phyloP scores from a whole-genome alignment of 2,113 vertebrate species.

The Anguilla japonica region DNA sequence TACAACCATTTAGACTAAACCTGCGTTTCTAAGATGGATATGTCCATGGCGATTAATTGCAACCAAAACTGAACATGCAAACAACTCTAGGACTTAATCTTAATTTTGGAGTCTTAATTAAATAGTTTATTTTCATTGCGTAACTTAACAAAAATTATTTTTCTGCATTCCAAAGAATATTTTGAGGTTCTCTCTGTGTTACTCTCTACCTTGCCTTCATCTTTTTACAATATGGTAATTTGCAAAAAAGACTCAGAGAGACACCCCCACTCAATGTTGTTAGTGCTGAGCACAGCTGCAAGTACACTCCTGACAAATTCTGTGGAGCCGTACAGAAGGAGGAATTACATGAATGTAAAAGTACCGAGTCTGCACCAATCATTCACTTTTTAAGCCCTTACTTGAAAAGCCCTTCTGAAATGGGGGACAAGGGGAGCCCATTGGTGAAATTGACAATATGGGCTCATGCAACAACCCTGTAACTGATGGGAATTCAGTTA shows the following conservation, averaged over 20 bases:
- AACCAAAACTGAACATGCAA: background rate
- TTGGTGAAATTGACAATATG: background rate
- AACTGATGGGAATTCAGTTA: background rate
- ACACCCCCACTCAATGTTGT: background rate
- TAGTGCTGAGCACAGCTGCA: background rate
- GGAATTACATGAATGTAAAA: background rate
- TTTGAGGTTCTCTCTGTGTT: background rate
- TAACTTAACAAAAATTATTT: no score
- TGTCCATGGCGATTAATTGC: background rate
- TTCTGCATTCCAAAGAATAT: background rate
- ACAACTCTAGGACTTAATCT: no score
- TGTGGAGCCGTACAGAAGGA: background rate
- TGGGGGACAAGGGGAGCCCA: background rate
- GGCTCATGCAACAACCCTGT: background rate
- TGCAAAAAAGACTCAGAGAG: background rate
- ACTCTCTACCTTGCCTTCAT: background rate
- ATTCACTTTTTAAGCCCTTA: background rate
- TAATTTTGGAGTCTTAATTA: no score
- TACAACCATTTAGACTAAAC: background rate
- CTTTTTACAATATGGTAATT: background rate
- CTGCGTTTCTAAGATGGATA: background rate
- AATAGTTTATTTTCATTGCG: no score
- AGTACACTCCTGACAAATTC: background rate
- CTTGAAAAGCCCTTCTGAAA: background rate
- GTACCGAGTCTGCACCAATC: background rate